phyloP scores from a whole-genome alignment of 2,113 vertebrate species.

The Bolborhynchus lineola region DNA sequence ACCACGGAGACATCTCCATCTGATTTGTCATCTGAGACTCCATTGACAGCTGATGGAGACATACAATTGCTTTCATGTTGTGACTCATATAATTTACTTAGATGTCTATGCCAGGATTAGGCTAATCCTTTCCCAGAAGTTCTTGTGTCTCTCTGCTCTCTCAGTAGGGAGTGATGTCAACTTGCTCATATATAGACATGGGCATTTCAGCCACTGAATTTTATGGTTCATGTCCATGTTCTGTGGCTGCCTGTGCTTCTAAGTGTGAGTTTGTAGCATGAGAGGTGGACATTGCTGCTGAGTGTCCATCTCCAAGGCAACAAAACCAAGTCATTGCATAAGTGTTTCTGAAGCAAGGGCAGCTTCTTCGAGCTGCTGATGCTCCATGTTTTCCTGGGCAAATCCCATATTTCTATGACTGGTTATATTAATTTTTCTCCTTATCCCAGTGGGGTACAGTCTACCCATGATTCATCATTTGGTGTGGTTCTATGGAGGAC shows the following conservation, averaged over 20 bases:
- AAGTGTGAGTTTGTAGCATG: not conserved
- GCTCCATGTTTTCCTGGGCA: not conserved
- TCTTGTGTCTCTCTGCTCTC: not conserved
- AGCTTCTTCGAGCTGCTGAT: not conserved
- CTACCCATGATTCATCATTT: not conserved
- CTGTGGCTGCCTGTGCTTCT: not conserved
- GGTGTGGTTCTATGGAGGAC: not conserved
- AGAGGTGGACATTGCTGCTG: not conserved
- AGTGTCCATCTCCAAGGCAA: not conserved
- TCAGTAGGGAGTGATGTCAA: not conserved
- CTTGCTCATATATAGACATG: not conserved
- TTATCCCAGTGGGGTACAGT: not conserved
- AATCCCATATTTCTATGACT: not conserved
- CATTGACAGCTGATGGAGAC: fast-evolving
- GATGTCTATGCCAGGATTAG: not conserved
- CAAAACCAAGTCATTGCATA: not conserved
- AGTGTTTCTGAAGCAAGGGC: not conserved
- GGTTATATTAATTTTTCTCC: not conserved
- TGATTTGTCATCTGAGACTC: not conserved
- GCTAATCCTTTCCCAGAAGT: not conserved
- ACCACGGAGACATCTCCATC: not conserved
- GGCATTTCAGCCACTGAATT: not conserved
- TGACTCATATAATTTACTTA: not conserved
- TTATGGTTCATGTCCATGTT: not conserved
- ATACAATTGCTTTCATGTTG: not conserved